Evolutionary conservation across 2,888 invertebrate species (phyloP), one percentile per base, ranked within the genome.

Genomic region (Drosophila kanekoi): DNA sequence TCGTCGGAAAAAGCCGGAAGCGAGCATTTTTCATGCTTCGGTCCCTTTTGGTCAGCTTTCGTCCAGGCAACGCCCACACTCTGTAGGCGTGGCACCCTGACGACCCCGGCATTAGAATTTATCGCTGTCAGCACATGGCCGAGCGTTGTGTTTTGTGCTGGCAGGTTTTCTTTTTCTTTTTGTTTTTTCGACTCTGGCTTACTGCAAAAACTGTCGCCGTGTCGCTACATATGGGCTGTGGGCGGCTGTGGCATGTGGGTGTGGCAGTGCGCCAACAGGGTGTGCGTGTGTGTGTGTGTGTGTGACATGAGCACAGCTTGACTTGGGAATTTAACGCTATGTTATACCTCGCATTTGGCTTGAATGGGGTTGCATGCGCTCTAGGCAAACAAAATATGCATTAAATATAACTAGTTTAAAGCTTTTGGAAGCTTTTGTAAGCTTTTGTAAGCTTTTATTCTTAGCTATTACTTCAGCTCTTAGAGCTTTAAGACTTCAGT

Each of bases 71-170:
- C 87, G 87, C 78, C 81, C 69, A 51, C 69, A 61, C 51, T 40
- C 37, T 9, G 70, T 37, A 52, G 81, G 83, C 87, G 81, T 81
- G 84, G 77, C 53, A 16, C 44, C 28, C 28, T 63, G 60, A 60
- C 67, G 81, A 84, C 87, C 75, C 78, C 80, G 58, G 75, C 84
- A 85, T 86, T 88, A 88, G 86, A 85, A 85, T 85, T 85, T 85
- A 85, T 85, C 84, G 84, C 84, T 85, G 84, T 85, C 84, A 85
- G 84, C 84, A 83, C 87, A 78, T 71, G 70, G 62, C 35, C 57
- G 64, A 71, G 48, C 60, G 65, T 43, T 37, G 66, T 77, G 76
- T 69, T 66, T 59, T 75, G 48, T 59, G 16, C 40, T 49, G 37
- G 58, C 48, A 28, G 59, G 60, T 59, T 66, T 41, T 58, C 28